A percentile compares a stretch with the other conserved stretches of the same genome.
Conservation (phyloP, 2,888 invertebrate genomes). For the Hypercompe scribonia region DNA sequence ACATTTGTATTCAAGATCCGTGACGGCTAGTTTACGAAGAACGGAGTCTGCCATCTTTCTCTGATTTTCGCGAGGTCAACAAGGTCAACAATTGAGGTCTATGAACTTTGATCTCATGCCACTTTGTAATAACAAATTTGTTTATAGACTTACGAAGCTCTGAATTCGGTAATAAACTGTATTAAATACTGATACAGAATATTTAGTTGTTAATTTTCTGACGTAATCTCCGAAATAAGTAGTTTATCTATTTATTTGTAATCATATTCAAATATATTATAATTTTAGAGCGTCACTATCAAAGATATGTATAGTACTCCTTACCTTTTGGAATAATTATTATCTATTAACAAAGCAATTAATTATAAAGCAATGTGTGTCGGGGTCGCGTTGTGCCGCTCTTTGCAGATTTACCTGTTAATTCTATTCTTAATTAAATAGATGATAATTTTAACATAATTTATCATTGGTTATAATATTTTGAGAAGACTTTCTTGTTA, state of each 20-base stretch:
- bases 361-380: background rate
- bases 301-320: background rate
- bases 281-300: background rate
- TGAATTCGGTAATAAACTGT: constrained; percentile 12
- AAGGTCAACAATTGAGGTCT: background rate
- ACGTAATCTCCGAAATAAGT: background rate
- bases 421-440: background rate
- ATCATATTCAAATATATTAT: background rate
- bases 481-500: background rate
- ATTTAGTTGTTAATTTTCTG: background rate
- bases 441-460: background rate
- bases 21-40: background rate
- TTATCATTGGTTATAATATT: background rate
- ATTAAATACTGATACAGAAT: background rate
- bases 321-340: background rate
- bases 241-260: background rate
- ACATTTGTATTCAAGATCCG: background rate
- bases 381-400: background rate
- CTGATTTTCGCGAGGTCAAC: background rate
- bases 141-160: constrained; percentile 11
- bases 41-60: background rate
- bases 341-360: background rate
- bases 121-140: constrained; percentile 11
- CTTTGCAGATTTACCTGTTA: background rate
- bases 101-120: background rate